Percentiles rank a stretch among this genome's conserved stretches.
These are phyloP conservation scores for Aporophyla nigra DNA, from an alignment of 2,888 invertebrate genomes.

Conservation along the genomic window DNA sequence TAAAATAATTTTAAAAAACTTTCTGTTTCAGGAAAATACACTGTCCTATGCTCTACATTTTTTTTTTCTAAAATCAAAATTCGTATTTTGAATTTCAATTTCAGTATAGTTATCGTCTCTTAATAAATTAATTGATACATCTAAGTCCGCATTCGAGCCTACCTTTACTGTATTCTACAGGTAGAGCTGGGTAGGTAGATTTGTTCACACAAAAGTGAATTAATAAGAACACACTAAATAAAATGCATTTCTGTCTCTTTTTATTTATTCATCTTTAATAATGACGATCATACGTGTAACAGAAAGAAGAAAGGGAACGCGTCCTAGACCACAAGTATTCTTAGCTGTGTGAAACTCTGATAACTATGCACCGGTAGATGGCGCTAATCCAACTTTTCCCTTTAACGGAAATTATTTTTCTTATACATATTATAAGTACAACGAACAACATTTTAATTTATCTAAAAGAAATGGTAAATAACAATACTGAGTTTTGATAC, in stretches of 20 bases:
- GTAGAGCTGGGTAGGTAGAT: neutral
- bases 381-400: conserved; percentile 22
- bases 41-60: neutral
- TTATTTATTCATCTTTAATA: neutral
- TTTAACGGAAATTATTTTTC: neutral
- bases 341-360: conserved; percentile 9
- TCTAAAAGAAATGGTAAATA: neutral
- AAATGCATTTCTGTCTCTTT: neutral
- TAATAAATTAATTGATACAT: neutral
- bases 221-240: neutral
- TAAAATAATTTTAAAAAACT: neutral
- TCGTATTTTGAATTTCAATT: neutral
- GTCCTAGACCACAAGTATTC: neutral
- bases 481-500: neutral
- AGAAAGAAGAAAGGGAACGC: too few relatives aligned
- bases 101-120: neutral
- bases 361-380: conserved; percentile 56
- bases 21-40: neutral
- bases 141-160: neutral
- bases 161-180: neutral
- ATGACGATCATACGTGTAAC: neutral
- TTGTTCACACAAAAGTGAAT: neutral
- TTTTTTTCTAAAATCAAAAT: neutral
- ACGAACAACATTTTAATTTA: neutral
- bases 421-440: neutral